phyloP scores from a whole-genome alignment of 2,888 invertebrate genomes.

The Philhelius pedissequus region DNA sequence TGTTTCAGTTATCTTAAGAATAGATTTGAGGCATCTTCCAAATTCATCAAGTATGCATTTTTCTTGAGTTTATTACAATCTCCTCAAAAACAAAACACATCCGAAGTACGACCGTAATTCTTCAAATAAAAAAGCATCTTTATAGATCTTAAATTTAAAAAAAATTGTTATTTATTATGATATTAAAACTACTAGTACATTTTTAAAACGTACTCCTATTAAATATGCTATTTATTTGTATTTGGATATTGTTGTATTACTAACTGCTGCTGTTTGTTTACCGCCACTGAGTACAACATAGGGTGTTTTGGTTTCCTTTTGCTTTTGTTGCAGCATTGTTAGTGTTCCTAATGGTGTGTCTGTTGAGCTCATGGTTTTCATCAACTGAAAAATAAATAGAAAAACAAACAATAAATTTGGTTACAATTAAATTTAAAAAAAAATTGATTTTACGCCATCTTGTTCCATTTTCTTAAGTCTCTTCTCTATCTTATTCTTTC shows the following conservation, averaged over 20 bases:
- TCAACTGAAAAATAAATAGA: slow-evolving; percentile 81
- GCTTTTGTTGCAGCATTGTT: slow-evolving; percentile 96
- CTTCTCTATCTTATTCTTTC: slow-evolving; percentile 99
- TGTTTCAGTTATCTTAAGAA: no score
- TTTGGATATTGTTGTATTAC: slow-evolving; percentile 76
- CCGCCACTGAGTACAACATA: slow-evolving; percentile 95
- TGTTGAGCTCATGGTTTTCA: slow-evolving; percentile 98
- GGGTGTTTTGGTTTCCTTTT: slow-evolving; percentile 95
- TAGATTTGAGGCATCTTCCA: no score
- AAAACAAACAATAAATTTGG: neutral
- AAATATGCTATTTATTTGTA: slow-evolving; percentile 73
- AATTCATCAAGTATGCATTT: no score
- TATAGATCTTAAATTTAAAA: slow-evolving; percentile 9
- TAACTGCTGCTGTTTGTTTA: slow-evolving; percentile 82
- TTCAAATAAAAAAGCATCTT: neutral
- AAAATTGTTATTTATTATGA: slow-evolving; percentile 4
- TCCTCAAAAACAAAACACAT: neutral
- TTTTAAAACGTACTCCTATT: neutral
- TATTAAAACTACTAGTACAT: slow-evolving; percentile 21
- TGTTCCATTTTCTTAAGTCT: slow-evolving; percentile 96
- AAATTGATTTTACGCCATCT: slow-evolving; percentile 84
- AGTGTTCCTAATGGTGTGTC: slow-evolving; percentile 98
- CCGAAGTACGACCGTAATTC: neutral
- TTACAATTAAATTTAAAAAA: neutral
- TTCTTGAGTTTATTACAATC: neutral